These are phyloP conservation scores for Neoniphon sammara DNA, from an alignment of 2,797 vertebrate species.

Conservation along the genomic window DNA sequence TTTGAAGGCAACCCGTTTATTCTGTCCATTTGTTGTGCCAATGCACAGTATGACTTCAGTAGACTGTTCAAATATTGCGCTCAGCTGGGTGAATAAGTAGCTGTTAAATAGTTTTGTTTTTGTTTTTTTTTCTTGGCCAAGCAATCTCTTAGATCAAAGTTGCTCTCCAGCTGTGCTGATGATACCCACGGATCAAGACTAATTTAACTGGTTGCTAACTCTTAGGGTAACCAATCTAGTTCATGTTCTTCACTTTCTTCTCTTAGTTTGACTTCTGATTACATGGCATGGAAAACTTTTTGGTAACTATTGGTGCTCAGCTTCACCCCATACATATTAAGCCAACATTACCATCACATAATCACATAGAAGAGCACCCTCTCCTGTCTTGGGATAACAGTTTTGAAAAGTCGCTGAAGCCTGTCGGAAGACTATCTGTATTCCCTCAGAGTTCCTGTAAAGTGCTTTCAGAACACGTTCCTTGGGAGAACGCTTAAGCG, in stretches of 20 bases:
- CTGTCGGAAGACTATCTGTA: conserved; percentile 57
- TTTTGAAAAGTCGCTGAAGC: conserved; percentile 13
- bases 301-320: not conserved
- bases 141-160: too few relatives aligned
- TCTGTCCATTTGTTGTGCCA: not conserved
- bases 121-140: too few relatives aligned
- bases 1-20: not conserved
- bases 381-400: conserved; percentile 31
- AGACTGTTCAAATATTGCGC: not conserved
- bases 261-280: not conserved
- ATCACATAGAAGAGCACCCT: conserved; percentile 29
- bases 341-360: conserved; percentile 18
- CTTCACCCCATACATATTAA: conserved; percentile 27
- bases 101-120: too few relatives aligned
- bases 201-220: not conserved
- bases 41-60: not conserved
- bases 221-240: too few relatives aligned
- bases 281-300: not conserved
- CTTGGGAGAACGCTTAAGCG: conserved; percentile 66
- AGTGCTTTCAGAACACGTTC: conserved; percentile 71
- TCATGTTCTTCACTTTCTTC: not conserved
- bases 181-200: too few relatives aligned
- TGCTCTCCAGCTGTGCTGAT: too few relatives aligned
- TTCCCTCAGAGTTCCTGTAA: conserved; percentile 56
- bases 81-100: too few relatives aligned